These are phyloP conservation scores for Megaptera novaeangliae DNA, from an alignment of 2,113 vertebrate species.

Conservation along the genomic window DNA sequence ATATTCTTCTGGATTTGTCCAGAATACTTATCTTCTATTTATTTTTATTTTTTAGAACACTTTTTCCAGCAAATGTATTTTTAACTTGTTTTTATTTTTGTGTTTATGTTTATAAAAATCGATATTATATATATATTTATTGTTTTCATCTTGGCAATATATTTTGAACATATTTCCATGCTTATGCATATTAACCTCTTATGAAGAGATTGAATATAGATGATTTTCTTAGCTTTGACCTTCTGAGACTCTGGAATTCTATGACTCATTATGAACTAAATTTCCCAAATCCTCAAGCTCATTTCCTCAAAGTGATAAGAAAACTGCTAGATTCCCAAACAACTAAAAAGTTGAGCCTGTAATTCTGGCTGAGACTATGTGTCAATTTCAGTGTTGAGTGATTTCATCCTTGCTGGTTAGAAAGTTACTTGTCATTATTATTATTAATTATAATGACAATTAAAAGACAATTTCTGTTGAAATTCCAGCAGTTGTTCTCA, in stretches of 20 bases:
- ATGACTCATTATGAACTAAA: background rate
- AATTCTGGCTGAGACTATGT: background rate
- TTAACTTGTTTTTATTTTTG: background rate
- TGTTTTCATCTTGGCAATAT: background rate
- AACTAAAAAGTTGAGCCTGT: background rate
- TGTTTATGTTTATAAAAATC: background rate
- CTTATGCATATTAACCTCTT: background rate
- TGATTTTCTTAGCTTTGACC: background rate
- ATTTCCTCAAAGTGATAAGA: background rate
- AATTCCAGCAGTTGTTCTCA: constrained; percentile 14
- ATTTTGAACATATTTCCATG: background rate
- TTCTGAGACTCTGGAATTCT: constrained; percentile 4
- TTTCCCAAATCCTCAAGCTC: constrained; percentile 16
- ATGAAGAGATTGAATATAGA: background rate
- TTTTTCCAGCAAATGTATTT: background rate
- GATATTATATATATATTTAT: background rate
- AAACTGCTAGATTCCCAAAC: background rate
- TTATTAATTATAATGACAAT: constrained; percentile 42
- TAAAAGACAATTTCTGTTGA: constrained; percentile 11
- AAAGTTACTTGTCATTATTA: constrained; percentile 39
- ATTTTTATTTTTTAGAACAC: constrained; percentile 2
- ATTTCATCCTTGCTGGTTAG: constrained; percentile 31
- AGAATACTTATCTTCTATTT: background rate
- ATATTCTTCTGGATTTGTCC: background rate
- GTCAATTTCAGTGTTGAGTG: constrained; percentile 9